Base-by-base conservation (phyloP, 2,113 vertebrate species). In the Hemicordylus capensis region DNA sequence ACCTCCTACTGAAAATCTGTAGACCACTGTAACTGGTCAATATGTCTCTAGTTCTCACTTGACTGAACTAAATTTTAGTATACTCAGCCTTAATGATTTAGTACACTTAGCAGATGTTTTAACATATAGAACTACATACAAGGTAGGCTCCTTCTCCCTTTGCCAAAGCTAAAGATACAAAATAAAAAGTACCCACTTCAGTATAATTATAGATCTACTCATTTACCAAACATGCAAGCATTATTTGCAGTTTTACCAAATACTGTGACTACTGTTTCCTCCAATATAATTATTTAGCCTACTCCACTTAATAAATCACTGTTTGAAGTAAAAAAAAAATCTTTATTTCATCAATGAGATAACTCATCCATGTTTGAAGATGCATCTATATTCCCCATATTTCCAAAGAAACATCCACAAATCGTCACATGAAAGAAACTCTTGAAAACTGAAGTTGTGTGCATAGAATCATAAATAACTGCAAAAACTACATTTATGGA, bases 391-490 rank as follows among this genome's bases (percentile, higher is more conserved):
- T 63, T 37, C 56, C 31, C 11, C 19, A 44, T 46, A 34, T 46
- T 46, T 4, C 20, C 69, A 73, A 58, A 72, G 37, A 73, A 37
- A 54, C 37, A 61, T 26, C 76, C 37, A 58, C 37, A 77, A 77
- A 26, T 22, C 7, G 44, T 37, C 58, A 63, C 22, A 51, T n/a
- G 76, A 82, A 76, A 79, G 9, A 1, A 54, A n/a, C 42, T 0
- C 4, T 15, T 24, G 1, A 0, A 0, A 17, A 75, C 2, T 39
- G n/a, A 67, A 61, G 8, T 7, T 0, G 0, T 54, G 34, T 42
- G 79, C 1, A 28, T 1, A 59, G 54, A 46, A 11, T 58, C 61
- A 12, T 1, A 51, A 80, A 0, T 20, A n/a, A 59, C 5, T 46
- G 0, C 1, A 1, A 59, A 22, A 0, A 51, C 14, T 1, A 7